These are phyloP conservation scores for Sphaeramia orbicularis DNA, from an alignment of 2,797 vertebrate genomes.

Conservation along the genomic window DNA sequence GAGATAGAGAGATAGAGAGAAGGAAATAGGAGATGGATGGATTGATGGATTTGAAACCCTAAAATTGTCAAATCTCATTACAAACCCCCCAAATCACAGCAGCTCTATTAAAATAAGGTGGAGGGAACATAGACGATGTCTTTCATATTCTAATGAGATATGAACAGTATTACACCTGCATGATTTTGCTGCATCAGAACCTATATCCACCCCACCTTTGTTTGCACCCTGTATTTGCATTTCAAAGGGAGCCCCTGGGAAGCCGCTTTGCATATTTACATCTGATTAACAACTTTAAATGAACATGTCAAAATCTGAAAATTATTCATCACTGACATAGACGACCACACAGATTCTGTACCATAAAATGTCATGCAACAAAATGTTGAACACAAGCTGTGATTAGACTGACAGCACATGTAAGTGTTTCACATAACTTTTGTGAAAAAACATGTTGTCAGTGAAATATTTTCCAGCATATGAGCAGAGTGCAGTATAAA, in stretches of 20 bases:
- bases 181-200: constrained; percentile 83
- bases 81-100: constrained; percentile 49
- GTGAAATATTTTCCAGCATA: constrained; percentile 10
- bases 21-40: too few species aligned
- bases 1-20: too few species aligned
- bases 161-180: constrained; percentile 73
- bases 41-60: constrained; percentile 11
- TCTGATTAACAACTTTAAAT: constrained; percentile 88
- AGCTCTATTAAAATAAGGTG: constrained; percentile 64
- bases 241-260: constrained; percentile 85
- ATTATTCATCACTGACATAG: constrained; percentile 69
- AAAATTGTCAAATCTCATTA: constrained; percentile 43
- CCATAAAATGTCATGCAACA: constrained; percentile 27
- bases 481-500: constrained; percentile 12
- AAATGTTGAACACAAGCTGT: constrained; percentile 44
- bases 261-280: constrained; percentile 86
- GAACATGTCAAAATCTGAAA: constrained; percentile 84
- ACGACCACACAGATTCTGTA: constrained; percentile 28
- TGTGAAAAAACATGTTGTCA: constrained; percentile 11
- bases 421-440: background rate
- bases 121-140: constrained; percentile 52
- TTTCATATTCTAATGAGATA: constrained; percentile 81
- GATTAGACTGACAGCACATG: constrained; percentile 46
- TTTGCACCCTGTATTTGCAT: constrained; percentile 86
- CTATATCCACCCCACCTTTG: constrained; percentile 81